phyloP scores from a whole-genome alignment of 2,113 vertebrate genomes.

The Panthera uncia region DNA sequence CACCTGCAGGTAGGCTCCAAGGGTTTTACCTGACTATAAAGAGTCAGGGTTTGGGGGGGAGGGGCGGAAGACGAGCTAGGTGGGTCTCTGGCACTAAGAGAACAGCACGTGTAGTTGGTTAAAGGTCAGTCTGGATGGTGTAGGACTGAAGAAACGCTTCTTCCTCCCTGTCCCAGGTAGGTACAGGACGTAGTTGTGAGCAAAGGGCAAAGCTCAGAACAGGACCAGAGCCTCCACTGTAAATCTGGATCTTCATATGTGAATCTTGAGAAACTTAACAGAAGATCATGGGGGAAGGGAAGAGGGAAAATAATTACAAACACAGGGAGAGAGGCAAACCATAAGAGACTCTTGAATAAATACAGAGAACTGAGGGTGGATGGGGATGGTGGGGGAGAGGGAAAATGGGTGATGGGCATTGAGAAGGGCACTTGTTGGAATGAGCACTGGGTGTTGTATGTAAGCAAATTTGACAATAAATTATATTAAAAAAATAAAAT shows the following conservation, averaged over 20 bases:
- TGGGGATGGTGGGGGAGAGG: too few relatives aligned
- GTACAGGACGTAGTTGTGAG: not conserved
- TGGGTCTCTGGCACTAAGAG: not conserved
- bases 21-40: not conserved
- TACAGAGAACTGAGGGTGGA: too few relatives aligned
- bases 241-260: not conserved
- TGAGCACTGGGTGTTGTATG: too few relatives aligned
- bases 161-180: not conserved
- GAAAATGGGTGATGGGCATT: too few relatives aligned
- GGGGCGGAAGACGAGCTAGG: not conserved
- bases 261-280: too few relatives aligned
- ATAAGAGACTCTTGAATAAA: too few relatives aligned
- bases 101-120: rapidly evolving
- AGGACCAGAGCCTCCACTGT: not conserved
- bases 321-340: too few relatives aligned
- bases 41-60: not conserved
- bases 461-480: too few relatives aligned
- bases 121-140: not conserved
- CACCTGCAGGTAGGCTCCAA: not conserved
- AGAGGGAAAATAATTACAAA: too few relatives aligned
- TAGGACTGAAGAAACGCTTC: not conserved
- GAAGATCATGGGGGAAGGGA: too few relatives aligned
- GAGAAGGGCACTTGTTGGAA: too few relatives aligned
- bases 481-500: too few relatives aligned
- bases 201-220: not conserved